Evolutionary conservation across 2,888 invertebrate species (phyloP).

Genomic region (Andrena chrysosceles): DNA sequence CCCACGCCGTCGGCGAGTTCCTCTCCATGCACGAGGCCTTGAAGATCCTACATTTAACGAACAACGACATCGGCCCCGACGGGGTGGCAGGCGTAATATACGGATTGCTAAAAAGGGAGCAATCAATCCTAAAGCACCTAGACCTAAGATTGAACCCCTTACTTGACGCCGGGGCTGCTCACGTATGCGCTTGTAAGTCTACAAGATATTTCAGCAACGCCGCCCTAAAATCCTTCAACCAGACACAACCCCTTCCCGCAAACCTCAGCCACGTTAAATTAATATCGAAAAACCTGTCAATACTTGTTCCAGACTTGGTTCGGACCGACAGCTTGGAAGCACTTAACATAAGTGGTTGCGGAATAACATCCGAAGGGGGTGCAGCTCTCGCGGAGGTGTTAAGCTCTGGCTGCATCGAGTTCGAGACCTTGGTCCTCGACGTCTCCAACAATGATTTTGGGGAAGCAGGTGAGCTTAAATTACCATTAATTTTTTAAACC

Average conservation of each 20-base stretch:
- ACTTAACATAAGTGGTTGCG: slow-evolving; percentile 79
- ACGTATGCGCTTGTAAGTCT: slow-evolving; percentile 78
- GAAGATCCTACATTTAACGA: slow-evolving; percentile 86
- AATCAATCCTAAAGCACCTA: slow-evolving; percentile 79
- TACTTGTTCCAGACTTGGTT: slow-evolving; percentile 72
- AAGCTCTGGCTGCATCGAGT: slow-evolving; percentile 68
- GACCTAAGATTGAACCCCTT: slow-evolving; percentile 89
- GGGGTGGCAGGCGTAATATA: slow-evolving; percentile 87
- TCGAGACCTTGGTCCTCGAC: slow-evolving; percentile 69
- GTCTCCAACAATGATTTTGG: slow-evolving; percentile 80
- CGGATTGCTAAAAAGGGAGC: slow-evolving; percentile 84
- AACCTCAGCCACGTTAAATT: too few relatives aligned
- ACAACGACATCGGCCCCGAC: slow-evolving; percentile 86
- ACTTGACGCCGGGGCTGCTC: slow-evolving; percentile 86
- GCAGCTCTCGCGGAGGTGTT: slow-evolving; percentile 75
- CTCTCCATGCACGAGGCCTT: slow-evolving; percentile 86
- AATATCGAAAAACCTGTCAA: slow-evolving; percentile 2
- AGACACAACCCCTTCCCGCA: background rate
- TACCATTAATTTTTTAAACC: background rate
- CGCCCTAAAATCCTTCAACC: background rate
- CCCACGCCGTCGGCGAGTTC: slow-evolving; percentile 87
- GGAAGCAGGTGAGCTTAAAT: slow-evolving; percentile 67
- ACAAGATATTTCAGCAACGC: background rate
- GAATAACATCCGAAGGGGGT: slow-evolving; percentile 73
- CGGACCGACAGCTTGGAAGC: slow-evolving; percentile 72